phyloP scores from a whole-genome alignment of 2,113 vertebrate genomes.

The Pseudorectes ferrugineus region DNA sequence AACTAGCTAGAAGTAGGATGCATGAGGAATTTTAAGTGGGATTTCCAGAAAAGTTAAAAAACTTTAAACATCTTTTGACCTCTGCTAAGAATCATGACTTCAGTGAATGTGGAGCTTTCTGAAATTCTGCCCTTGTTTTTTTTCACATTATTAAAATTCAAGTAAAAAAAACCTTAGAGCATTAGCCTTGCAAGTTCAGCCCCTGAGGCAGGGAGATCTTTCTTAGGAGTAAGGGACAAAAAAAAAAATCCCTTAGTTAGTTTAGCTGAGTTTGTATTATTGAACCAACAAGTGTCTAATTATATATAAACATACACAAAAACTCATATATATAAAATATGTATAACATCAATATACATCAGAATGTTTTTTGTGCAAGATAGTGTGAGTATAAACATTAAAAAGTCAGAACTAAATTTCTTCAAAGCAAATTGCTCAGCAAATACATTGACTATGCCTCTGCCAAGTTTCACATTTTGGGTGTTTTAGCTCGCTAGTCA shows the following conservation, averaged over 20 bases:
- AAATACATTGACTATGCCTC: background rate
- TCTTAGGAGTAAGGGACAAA: background rate
- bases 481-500: background rate
- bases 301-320: background rate
- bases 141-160: background rate
- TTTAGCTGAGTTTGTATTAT: background rate
- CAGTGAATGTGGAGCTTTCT: background rate
- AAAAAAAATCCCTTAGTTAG: background rate
- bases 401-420: background rate
- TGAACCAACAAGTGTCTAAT: background rate
- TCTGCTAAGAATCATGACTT: background rate
- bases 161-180: background rate
- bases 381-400: background rate
- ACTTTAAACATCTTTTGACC: background rate
- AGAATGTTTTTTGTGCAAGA: background rate
- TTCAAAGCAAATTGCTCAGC: background rate
- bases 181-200: background rate
- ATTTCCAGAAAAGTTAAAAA: background rate
- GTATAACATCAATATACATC: background rate
- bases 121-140: background rate
- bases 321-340: background rate
- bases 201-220: background rate
- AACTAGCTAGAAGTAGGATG: background rate
- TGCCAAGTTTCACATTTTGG: background rate
- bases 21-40: background rate